Conservation (phyloP, 2,888 invertebrate species). For the Pachliopta kotzebuea region DNA sequence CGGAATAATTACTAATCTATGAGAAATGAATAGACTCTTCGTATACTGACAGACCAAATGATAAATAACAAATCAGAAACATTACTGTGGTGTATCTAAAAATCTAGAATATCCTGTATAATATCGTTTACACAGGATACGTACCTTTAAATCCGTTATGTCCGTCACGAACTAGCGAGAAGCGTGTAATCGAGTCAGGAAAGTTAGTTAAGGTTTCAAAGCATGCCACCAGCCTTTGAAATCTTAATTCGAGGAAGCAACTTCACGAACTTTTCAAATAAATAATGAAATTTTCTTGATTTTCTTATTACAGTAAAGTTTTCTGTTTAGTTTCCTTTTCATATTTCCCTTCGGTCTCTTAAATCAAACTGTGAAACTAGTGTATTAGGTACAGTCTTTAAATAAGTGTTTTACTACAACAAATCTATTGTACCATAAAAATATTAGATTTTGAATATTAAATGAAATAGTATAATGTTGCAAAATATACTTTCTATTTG, state of each 20-base stretch:
- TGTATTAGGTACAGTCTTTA: too few species aligned
- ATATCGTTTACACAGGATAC: neutral
- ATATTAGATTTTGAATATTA: neutral
- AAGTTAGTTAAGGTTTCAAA: conserved; percentile 24
- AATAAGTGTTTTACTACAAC: too few species aligned
- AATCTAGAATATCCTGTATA: neutral
- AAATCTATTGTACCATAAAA: neutral
- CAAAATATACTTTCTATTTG: neutral
- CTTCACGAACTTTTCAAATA: conserved; percentile 3
- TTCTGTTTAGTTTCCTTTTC: neutral
- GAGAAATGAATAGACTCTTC: too few species aligned
- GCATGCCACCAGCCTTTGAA: conserved; percentile 13
- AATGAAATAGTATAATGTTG: neutral
- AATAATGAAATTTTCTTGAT: conserved; percentile 6
- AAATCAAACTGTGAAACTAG: too few species aligned
- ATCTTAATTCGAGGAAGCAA: conserved; percentile 10
- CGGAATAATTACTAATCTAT: too few species aligned
- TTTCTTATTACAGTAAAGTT: neutral
- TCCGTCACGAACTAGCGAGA: conserved; percentile 18
- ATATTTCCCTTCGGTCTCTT: too few species aligned
- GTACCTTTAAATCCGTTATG: conserved; percentile 5
- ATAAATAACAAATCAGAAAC: too few species aligned
- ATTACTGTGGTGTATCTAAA: too few species aligned
- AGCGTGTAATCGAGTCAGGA: conserved; percentile 20
- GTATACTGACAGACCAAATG: too few species aligned